Percentiles rank a stretch among this genome's conserved stretches.
Conservation (phyloP, 2,113 vertebrate genomes). For the Podocnemis expansa region DNA sequence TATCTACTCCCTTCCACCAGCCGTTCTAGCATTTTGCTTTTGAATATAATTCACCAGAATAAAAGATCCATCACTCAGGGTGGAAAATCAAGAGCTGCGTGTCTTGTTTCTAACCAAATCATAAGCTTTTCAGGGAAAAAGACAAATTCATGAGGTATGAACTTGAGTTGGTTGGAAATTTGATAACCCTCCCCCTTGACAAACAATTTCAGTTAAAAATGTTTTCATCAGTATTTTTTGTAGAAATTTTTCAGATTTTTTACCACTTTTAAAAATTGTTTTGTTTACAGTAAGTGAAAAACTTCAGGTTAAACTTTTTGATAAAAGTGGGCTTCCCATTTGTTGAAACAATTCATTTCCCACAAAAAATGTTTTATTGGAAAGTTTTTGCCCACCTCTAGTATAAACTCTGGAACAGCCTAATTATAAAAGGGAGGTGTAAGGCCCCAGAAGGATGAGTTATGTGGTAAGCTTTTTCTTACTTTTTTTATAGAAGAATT, state of each 20-base stretch:
- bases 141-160: fast-evolving
- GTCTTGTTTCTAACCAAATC: fast-evolving
- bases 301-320: background rate
- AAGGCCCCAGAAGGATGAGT: background rate
- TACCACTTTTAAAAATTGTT: background rate
- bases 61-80: fast-evolving
- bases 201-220: background rate
- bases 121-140: fast-evolving
- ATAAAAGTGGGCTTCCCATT: background rate
- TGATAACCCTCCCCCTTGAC: background rate
- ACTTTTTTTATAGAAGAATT: background rate
- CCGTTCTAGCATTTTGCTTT: fast-evolving
- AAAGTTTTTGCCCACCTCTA: background rate
- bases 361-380: background rate
- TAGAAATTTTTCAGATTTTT: background rate
- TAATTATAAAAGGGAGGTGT: fast-evolving
- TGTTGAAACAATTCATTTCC: background rate
- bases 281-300: background rate
- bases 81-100: fast-evolving
- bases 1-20: fast-evolving
- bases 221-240: background rate
- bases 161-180: background rate
- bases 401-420: background rate
- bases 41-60: fast-evolving
- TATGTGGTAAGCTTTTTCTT: background rate